phyloP scores from a whole-genome alignment of 2,888 invertebrate genomes.

The Amorpha juglandis region DNA sequence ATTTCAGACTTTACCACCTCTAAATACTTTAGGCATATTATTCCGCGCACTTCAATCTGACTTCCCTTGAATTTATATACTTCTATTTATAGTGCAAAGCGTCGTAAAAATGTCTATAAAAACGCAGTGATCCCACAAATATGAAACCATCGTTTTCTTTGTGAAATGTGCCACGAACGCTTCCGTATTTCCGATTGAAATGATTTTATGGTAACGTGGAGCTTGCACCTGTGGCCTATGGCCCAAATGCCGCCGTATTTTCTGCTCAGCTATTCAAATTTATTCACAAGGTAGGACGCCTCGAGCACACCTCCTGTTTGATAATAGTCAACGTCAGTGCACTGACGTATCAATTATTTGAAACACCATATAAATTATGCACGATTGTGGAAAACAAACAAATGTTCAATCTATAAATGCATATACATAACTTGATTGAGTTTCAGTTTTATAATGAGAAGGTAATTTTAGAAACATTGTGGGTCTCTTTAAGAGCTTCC shows the following conservation, averaged over 20 bases:
- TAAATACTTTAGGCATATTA: constrained; percentile 9
- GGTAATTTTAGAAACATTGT: too few relatives aligned
- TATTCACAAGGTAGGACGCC: constrained; percentile 61
- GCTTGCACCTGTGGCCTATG: constrained; percentile 61
- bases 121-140: constrained; percentile 1
- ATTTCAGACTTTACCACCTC: constrained; percentile 47
- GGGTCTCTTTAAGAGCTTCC: too few relatives aligned
- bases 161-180: constrained; percentile 15
- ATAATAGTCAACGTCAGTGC: constrained; percentile 39
- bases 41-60: background rate
- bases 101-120: constrained; percentile 4
- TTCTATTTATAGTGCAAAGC: background rate
- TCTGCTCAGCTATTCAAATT: constrained; percentile 68
- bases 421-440: too few relatives aligned
- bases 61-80: background rate
- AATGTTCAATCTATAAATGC: too few relatives aligned
- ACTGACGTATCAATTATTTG: constrained; percentile 35
- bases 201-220: constrained; percentile 33
- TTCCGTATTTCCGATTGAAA: constrained; percentile 17
- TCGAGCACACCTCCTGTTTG: constrained; percentile 36
- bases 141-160: constrained; percentile 18
- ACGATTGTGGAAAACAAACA: too few relatives aligned
- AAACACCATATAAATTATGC: constrained; percentile 33
- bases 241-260: constrained; percentile 58
- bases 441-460: too few relatives aligned